phyloP scores from a whole-genome alignment of 2,113 vertebrate genomes.

The Eclectus roratus region DNA sequence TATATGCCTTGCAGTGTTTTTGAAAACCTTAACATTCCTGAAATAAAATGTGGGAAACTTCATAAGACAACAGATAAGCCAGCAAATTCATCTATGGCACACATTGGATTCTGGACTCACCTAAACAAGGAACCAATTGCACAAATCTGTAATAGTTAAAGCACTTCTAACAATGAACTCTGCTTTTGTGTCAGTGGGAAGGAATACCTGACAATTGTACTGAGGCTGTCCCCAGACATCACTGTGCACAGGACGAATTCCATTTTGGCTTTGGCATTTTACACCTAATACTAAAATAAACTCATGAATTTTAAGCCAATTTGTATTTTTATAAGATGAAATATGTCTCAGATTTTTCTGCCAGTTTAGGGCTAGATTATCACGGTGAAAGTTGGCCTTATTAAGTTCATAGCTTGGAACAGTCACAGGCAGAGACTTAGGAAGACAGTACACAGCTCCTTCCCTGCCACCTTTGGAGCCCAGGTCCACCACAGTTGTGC shows the following conservation, averaged over 20 bases:
- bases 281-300: not conserved
- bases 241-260: not conserved
- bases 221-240: not conserved
- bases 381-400: not conserved
- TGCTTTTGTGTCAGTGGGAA: constrained; percentile 31
- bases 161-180: not conserved
- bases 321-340: not conserved
- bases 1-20: not conserved
- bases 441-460: not conserved
- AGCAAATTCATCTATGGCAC: constrained; percentile 18
- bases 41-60: not conserved
- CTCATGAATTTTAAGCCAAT: not conserved
- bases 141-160: not conserved
- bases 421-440: not conserved
- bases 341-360: not conserved
- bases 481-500: fast-evolving
- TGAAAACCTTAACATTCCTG: constrained; percentile 12
- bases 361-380: not conserved
- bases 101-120: not conserved
- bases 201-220: constrained; percentile 16
- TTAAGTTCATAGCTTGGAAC: not conserved
- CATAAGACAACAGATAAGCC: not conserved
- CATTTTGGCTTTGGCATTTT: not conserved
- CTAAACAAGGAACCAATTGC: not conserved
- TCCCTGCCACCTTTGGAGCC: not conserved